phyloP scores from a whole-genome alignment of 2,113 vertebrate species.

The Spermophilus dauricus region DNA sequence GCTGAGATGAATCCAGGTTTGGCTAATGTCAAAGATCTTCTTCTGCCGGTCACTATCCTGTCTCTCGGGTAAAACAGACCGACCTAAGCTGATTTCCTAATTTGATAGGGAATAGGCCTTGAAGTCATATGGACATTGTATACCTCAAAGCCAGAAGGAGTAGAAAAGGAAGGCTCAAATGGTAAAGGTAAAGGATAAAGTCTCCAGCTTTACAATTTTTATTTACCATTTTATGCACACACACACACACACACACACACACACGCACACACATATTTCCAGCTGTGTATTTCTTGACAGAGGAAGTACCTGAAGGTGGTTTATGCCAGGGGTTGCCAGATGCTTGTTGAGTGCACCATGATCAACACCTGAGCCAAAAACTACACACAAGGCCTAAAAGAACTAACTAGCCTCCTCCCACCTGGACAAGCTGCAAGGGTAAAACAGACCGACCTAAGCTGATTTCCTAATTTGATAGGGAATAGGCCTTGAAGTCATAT shows the following conservation, averaged over 20 bases:
- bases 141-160: neutral
- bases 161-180: neutral
- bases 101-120: neutral
- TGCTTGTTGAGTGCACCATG: accelerated
- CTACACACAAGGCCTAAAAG: neutral
- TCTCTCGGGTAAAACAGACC: too few relatives aligned
- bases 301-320: neutral
- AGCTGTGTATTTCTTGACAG: neutral
- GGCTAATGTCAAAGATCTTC: neutral
- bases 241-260: too few relatives aligned
- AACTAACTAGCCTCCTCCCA: neutral
- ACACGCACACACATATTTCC: neutral
- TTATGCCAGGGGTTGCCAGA: neutral
- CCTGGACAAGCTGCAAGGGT: neutral
- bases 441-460: too few relatives aligned
- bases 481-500: neutral
- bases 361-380: neutral
- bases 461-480: neutral
- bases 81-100: neutral
- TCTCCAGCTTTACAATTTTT: neutral
- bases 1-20: neutral
- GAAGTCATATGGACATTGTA: neutral
- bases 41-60: neutral
- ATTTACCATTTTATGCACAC: too few relatives aligned
- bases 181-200: neutral